Base-by-base conservation (phyloP, 2,888 invertebrate genomes). In the Pristionchus fissidentatus region DNA sequence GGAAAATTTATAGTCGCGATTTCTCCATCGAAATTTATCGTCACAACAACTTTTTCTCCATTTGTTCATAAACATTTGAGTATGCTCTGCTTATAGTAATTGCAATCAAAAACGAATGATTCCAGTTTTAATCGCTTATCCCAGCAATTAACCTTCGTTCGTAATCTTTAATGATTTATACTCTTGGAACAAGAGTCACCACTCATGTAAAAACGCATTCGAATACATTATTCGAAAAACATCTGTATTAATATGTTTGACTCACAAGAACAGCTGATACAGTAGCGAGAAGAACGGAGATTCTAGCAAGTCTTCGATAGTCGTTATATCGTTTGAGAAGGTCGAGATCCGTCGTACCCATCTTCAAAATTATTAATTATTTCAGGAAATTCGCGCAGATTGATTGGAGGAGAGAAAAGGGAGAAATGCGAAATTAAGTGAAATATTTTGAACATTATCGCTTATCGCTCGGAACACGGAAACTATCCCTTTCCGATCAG, bases 211-310 rank as follows among this genome's bases (percentile, higher is more conserved):
- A n/a, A n/a, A n/a, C n/a, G n/a, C n/a, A n/a, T n/a, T n/a, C n/a
- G n/a, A n/a, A n/a, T n/a, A n/a, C n/a, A 13, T 3, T 19, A 55
- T 13, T 3, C n/a, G 1, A 7, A 22, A 1, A 0, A 1, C 55
- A 13, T 1, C 1, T 55, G 2, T 55, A 19, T 55, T 26, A 55
- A 26, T 26, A 26, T 26, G 4, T 10, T 22, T 26, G 5, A 41
- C 55, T 46, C 38, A 57, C 79, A 13, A 81, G n/a, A 0, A 81
- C 80, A 29, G 46, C 38, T 13, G 80, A 62, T 5, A 81, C 60
- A 1, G 80, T 81, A 22, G 80, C 80, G 38, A 81, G 38, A 10
- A 29, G 29, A 7, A 81, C 80, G 1, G 43, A 46, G 8, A 81
- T 43, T 19, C 62, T 38, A 0, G 80, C 80, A 0, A 62, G 43